Percentiles rank a stretch among this genome's conserved stretches.
Evolutionary conservation across 2,888 invertebrate species (phyloP).

Genomic region (Synergus laeviventris): DNA sequence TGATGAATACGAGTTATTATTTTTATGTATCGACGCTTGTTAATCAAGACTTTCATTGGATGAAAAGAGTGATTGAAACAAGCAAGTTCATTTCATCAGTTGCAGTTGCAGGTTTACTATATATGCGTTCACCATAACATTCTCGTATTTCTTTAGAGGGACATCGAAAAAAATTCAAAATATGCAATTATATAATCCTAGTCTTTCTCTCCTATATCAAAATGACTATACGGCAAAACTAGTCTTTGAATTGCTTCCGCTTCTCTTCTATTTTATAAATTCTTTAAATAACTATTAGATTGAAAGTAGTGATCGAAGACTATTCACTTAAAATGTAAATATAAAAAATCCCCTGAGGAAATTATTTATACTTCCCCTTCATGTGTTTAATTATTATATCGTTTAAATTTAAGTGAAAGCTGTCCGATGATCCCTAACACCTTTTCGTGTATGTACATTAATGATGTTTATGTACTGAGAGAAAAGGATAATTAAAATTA

Average conservation of each 20-base stretch:
- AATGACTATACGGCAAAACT: neutral
- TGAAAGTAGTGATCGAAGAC: neutral
- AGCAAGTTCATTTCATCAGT: constrained; percentile 19
- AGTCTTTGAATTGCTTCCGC: neutral
- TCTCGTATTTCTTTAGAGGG: neutral
- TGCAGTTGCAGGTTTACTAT: neutral
- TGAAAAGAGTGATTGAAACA: constrained; percentile 11
- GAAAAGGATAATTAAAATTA: neutral
- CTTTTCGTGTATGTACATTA: neutral
- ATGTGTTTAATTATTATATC: no score
- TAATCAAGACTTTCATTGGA: neutral
- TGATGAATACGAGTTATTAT: neutral
- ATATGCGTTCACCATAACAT: neutral
- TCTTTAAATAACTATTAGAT: neutral
- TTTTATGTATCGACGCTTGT: neutral
- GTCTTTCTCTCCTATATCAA: neutral
- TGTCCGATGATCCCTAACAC: neutral
- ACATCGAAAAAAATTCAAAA: neutral
- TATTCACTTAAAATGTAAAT: no score
- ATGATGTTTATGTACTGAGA: neutral
- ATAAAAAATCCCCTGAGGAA: no score
- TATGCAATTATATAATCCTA: neutral
- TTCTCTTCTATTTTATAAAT: neutral
- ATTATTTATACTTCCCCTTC: no score
- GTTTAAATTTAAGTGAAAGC: neutral